phyloP scores from a whole-genome alignment of 2,113 vertebrate genomes.

The Elephas maximus region DNA sequence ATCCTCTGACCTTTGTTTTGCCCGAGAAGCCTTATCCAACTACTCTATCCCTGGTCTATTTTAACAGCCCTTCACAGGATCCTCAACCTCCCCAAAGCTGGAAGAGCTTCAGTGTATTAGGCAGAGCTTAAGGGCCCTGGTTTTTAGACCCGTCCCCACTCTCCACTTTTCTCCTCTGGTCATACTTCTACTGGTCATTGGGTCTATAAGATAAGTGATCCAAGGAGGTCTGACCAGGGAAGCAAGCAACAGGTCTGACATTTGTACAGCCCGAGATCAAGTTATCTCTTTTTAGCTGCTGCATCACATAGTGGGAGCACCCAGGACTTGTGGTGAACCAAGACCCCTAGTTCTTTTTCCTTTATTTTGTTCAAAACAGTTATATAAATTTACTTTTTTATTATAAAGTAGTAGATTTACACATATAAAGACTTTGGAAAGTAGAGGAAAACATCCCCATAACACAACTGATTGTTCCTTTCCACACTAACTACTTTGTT shows the following conservation, averaged over 20 bases:
- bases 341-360: background rate
- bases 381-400: background rate
- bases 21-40: background rate
- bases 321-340: background rate
- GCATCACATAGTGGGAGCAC: background rate
- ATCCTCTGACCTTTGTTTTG: constrained; percentile 21
- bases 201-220: background rate
- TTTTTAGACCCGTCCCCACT: background rate
- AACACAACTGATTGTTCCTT: background rate
- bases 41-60: background rate
- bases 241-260: background rate
- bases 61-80: background rate
- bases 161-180: background rate
- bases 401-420: constrained; percentile 31
- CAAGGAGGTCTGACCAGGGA: background rate
- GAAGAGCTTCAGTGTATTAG: background rate
- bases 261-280: background rate
- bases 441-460: background rate
- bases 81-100: background rate
- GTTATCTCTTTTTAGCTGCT: background rate
- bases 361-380: constrained; percentile 43
- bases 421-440: constrained; percentile 41
- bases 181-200: background rate
- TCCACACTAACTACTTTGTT: background rate
- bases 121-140: background rate